Base-by-base conservation (phyloP, 2,888 invertebrate genomes). In the Tachina fera region DNA sequence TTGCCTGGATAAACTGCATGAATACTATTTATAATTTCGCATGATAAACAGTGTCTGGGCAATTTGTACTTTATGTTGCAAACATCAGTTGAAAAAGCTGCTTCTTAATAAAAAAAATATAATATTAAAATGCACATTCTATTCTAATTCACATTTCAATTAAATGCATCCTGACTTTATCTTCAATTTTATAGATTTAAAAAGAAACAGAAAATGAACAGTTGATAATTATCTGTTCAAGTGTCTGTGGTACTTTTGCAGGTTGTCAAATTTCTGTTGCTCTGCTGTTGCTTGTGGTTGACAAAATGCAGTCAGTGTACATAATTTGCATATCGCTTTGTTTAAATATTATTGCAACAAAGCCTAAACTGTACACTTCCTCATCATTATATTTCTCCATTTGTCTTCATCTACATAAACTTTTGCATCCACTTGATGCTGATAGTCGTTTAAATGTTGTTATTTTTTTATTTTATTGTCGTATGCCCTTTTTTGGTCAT, bases 261-360 rank as follows among this genome's bases (percentile, higher is more conserved):
- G 45, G 8, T 45, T 63, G 11, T 22, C 11, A 41, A 47, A 43
- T 16, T 58, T 13, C 19, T 19, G 53, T 1, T 74, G 43, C 4
- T 74, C 4, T 74, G 43, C 4, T 74, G 41, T 10, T 63, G 41
- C 19, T 39, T 31, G 31, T 31, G 31, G n/a, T 49, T 43, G 61
- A 41, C n/a, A 61, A 19, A 61, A 14, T 14, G 41, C 22, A 63
- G 41, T 63, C 22, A 63, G 41, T 63, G 41, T 0, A 6, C 31
- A 31, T 41, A 14, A 51, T 63, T 63, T 74, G 61, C 49, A 51
- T 72, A 43, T 61, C 41, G 41, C 51, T 74, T 60, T 39, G 58
- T 61, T 49, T 16, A 19, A 49, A 49, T 39, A 41, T 49, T 22
- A 72, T 61, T 63, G 43, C 74, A 39, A 19, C 14, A 72, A 16